Conservation (phyloP, 2,113 vertebrate genomes). For the Hydrochoerus hydrochaeris region DNA sequence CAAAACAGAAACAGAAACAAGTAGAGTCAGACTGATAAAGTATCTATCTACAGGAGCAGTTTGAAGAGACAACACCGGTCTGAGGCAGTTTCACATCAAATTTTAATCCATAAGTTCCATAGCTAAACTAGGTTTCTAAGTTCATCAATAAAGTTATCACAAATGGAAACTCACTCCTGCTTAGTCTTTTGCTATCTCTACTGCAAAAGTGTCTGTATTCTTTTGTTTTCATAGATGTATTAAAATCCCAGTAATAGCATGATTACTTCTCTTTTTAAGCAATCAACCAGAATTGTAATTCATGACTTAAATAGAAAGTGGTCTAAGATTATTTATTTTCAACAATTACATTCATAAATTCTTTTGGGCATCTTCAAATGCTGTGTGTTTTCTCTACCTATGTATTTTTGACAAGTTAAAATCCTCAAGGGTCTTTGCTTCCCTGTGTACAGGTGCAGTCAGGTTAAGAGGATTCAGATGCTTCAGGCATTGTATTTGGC, state of each 20-base stretch:
- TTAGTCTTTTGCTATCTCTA: neutral
- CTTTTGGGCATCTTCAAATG: neutral
- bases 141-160: neutral
- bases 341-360: neutral
- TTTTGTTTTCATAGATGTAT: neutral
- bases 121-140: neutral
- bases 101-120: neutral
- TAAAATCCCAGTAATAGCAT: neutral
- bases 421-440: neutral
- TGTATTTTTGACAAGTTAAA: neutral
- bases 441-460: neutral
- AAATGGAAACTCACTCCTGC: neutral
- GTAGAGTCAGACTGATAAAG: neutral
- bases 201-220: neutral
- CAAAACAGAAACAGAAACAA: neutral
- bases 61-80: neutral
- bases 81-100: neutral
- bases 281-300: neutral
- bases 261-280: neutral
- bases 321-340: neutral
- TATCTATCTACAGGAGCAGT: fast-evolving
- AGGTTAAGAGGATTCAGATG: neutral
- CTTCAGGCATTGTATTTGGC: neutral
- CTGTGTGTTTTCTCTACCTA: too few species aligned
- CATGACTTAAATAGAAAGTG: neutral